Conservation (phyloP, 2,888 invertebrate species). For the Pristionchus maxplancki region DNA sequence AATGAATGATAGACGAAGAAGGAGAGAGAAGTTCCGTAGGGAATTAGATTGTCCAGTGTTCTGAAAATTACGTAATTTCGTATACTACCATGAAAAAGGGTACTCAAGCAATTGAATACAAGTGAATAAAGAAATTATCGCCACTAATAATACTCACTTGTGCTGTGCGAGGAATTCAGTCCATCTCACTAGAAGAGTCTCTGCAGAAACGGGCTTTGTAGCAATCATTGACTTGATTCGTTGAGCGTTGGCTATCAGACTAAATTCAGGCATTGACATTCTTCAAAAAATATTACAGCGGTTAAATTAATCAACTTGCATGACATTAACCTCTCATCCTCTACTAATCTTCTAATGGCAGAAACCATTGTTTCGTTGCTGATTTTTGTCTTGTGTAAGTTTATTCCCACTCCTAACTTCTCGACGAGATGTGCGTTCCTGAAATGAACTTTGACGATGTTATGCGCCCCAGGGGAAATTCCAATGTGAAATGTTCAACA, state of each 20-base stretch:
- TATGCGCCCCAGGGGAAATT: neutral
- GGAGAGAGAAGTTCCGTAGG: conserved; percentile 43
- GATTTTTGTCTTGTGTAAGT: conserved; percentile 5
- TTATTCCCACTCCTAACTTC: conserved; percentile 43
- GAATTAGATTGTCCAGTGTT: conserved; percentile 52
- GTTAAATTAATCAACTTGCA: neutral
- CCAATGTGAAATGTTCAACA: neutral
- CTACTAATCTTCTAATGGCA: neutral
- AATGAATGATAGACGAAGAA: conserved; percentile 51
- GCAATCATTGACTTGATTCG: conserved; percentile 65
- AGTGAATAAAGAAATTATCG: neutral
- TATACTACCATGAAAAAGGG: neutral
- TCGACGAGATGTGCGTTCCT: conserved; percentile 39
- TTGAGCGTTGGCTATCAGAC: conserved; percentile 52
- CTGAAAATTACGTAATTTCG: neutral
- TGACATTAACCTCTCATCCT: neutral
- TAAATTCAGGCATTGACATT: too few species aligned
- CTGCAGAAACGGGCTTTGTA: conserved; percentile 63
- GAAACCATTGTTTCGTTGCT: neutral
- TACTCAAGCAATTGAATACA: neutral
- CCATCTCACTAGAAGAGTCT: conserved; percentile 64
- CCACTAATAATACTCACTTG: conserved; percentile 49
- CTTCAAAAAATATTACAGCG: neutral
- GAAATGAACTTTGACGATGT: neutral
- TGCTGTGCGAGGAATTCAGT: conserved; percentile 69